Evolutionary conservation across 2,797 vertebrate species (phyloP), one percentile per base, ranked within the genome.

Genomic region (Gephyroberyx darwinii): DNA sequence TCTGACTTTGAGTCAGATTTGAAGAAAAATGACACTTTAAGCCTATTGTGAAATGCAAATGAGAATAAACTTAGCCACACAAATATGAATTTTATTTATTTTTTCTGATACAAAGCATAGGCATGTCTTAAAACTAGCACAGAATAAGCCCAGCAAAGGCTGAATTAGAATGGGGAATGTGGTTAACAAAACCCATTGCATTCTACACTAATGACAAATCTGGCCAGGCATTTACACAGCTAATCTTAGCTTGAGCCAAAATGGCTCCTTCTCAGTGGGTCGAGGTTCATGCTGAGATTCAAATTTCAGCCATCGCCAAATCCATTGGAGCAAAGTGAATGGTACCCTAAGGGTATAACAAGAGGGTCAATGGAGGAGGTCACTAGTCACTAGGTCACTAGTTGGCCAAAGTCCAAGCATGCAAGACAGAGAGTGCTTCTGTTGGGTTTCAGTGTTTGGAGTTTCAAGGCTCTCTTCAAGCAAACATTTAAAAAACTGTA

Each of bases 11-110:
- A 69, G 48, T 35, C 6, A 61, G 41, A 48, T 50, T 47, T 55
- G 39, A n/a, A 47, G 56, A 51, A 64, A 66, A 47, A 76, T 48
- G n/a, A 31, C 37, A 39, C 41, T 72, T 52, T 45, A 51, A 39
- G 19, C 5, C 37, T 69, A 13, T 33, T 66, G 47, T 52, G 30
- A 19, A 6, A 60, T 17, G 51, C 13, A 57, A 43, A 65, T 50
- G n/a, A 12, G 14, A 26, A 59, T 56, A 61, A 16, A 16, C 7
- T 19, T 55, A 8, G 31, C 6, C 12, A 39, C 3, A n/a, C 7
- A 1, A 5, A 12, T 50, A 48, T 31, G 7, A 41, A 14, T 48
- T 31, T 5, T 30, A 10, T 52, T 20, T 52, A 22, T 53, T 26
- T 26, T 19, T 45, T 19, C 30, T 55, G 33, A 16, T 16, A 55